These are phyloP conservation scores for Aspidoscelis tigris DNA, from an alignment of 2,113 vertebrate genomes.

Conservation along the genomic window DNA sequence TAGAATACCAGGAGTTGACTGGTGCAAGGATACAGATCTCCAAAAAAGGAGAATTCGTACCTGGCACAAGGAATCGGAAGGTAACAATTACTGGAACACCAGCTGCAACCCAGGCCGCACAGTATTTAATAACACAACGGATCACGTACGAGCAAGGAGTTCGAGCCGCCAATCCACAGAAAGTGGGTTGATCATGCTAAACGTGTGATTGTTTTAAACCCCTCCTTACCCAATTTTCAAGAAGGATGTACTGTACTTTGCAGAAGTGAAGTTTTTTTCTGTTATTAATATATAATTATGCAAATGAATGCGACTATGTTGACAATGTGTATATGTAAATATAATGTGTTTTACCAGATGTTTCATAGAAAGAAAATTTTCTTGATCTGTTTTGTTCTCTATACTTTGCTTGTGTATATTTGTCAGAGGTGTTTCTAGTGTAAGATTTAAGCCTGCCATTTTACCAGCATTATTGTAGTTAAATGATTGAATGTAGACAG, in stretches of 20 bases:
- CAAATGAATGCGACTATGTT: constrained; percentile 94
- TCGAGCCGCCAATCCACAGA: constrained; percentile 88
- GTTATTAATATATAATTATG: constrained; percentile 94
- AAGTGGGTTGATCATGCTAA: constrained; percentile 84
- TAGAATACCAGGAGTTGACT: constrained; percentile 92
- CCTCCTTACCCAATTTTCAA: constrained; percentile 87
- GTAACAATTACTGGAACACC: constrained; percentile 91
- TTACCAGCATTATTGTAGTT: constrained; percentile 94
- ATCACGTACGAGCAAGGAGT: constrained; percentile 92
- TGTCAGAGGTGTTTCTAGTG: constrained; percentile 91
- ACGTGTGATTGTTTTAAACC: constrained; percentile 82
- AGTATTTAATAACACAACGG: constrained; percentile 91
- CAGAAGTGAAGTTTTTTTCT: constrained; percentile 89
- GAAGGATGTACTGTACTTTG: constrained; percentile 94
- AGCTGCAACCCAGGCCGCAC: constrained; percentile 88
- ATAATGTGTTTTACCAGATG: constrained; percentile 92
- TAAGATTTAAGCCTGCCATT: constrained; percentile 93
- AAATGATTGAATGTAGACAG: constrained; percentile 93
- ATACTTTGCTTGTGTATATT: constrained; percentile 90
- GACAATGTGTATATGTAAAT: constrained; percentile 93
- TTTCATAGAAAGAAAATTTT: constrained; percentile 91
- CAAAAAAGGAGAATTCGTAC: constrained; percentile 91
- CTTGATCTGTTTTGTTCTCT: constrained; percentile 90
- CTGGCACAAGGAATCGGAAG: constrained; percentile 90
- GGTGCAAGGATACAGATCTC: constrained; percentile 92